Evolutionary conservation across 2,797 vertebrate genomes (phyloP).

Genomic region (Acanthurus leucopareius): DNA sequence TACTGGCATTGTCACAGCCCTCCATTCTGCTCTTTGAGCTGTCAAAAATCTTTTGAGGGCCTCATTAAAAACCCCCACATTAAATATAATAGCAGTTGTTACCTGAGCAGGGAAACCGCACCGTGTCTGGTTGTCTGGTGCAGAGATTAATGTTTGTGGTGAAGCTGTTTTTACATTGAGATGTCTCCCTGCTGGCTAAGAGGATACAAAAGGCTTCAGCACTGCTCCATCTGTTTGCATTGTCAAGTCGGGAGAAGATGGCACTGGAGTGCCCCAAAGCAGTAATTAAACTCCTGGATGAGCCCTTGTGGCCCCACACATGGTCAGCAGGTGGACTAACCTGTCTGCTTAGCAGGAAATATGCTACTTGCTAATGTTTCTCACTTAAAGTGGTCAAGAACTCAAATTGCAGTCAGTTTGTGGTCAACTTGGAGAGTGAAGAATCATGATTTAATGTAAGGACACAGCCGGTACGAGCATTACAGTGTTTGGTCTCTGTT

Average conservation of each 20-base stretch:
- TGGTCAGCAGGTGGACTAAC: constrained; percentile 71
- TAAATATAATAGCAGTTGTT: constrained; percentile 74
- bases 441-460: constrained; percentile 68
- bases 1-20: constrained; percentile 35
- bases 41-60: constrained; percentile 65
- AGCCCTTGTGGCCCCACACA: constrained; percentile 48
- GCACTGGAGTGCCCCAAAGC: constrained; percentile 30
- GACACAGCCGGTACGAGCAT: constrained; percentile 67
- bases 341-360: constrained; percentile 66
- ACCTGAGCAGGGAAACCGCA: constrained; percentile 69
- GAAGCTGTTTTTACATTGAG: constrained; percentile 58
- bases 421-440: constrained; percentile 53
- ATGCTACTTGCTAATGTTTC: constrained; percentile 51
- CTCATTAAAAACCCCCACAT: constrained; percentile 72
- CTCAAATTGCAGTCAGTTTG: constrained; percentile 64
- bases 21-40: constrained; percentile 59
- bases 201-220: constrained; percentile 39
- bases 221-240: constrained; percentile 48
- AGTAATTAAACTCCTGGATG: constrained; percentile 42
- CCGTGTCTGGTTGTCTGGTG: constrained; percentile 40
- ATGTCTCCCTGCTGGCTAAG: constrained; percentile 57
- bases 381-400: constrained; percentile 51
- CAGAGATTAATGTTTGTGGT: constrained; percentile 61
- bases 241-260: constrained; percentile 38
- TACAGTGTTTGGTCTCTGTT: constrained; percentile 69